Conservation (phyloP, 1,140 invertebrate species). For the Agrypnia vestita region DNA sequence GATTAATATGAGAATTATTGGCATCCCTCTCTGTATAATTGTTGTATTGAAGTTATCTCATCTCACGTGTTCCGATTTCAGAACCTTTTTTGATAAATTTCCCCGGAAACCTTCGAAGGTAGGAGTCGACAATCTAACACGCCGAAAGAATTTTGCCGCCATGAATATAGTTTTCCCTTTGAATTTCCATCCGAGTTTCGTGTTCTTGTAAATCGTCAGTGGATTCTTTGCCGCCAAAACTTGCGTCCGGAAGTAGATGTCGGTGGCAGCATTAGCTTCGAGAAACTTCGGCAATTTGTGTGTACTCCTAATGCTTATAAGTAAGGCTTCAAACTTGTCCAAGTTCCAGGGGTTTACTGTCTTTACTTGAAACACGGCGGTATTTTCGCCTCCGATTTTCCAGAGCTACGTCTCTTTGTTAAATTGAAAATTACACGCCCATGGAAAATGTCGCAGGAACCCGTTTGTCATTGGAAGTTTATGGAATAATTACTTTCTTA, state of each 20-base stretch:
- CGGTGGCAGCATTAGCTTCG: constrained; percentile 54
- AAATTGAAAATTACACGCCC: constrained; percentile 23
- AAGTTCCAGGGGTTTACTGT: constrained; percentile 40
- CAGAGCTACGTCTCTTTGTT: constrained; percentile 1
- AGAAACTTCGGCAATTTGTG: constrained; percentile 58
- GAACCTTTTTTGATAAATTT: no score
- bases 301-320: constrained; percentile 58
- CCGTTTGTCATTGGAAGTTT: no score
- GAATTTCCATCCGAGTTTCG: constrained; percentile 26
- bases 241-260: constrained; percentile 55
- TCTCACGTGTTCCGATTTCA: neutral
- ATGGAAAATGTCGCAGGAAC: no score
- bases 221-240: constrained; percentile 47
- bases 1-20: no score
- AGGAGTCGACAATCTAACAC: no score
- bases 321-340: constrained; percentile 53
- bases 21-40: neutral
- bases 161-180: constrained; percentile 10
- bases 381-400: constrained; percentile 22
- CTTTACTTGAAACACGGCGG: constrained; percentile 28
- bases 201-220: constrained; percentile 21
- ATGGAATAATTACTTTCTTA: no score
- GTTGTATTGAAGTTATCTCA: no score
- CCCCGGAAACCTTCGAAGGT: no score
- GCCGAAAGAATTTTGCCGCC: neutral